Evolutionary conservation across 2,797 vertebrate genomes (phyloP).

Genomic region (Champsocephalus gunnari): DNA sequence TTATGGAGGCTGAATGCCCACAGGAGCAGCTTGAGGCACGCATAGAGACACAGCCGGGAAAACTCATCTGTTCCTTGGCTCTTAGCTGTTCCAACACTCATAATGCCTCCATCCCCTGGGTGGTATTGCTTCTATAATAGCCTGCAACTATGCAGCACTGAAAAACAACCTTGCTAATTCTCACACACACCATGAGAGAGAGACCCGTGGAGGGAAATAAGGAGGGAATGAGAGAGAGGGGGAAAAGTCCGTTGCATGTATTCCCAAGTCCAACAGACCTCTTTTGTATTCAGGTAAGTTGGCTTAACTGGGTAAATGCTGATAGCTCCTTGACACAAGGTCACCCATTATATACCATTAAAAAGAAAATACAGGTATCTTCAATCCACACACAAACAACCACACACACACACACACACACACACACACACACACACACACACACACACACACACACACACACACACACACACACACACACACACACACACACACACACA

Average conservation of each 20-base stretch:
- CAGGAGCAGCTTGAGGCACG: constrained; percentile 60
- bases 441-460: constrained; percentile 13
- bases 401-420: constrained; percentile 9
- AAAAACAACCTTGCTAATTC: constrained; percentile 78
- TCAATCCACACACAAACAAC: constrained; percentile 11
- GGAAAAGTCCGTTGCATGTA: constrained; percentile 25
- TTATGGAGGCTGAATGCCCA: constrained; percentile 66
- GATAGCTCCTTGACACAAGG: constrained; percentile 77
- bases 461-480: constrained; percentile 9
- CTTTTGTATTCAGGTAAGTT: constrained; percentile 71
- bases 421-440: constrained; percentile 5
- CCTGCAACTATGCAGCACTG: constrained; percentile 72
- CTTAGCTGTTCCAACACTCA: constrained; percentile 76
- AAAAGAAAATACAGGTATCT: constrained; percentile 36
- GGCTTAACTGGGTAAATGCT: constrained; percentile 51
- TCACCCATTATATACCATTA: constrained; percentile 65
- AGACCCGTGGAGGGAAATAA: constrained; percentile 25
- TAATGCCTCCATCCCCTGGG: constrained; percentile 77
- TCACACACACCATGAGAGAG: constrained; percentile 56
- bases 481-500: neutral
- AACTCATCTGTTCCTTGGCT: constrained; percentile 77
- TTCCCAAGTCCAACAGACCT: constrained; percentile 53
- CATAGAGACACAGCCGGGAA: constrained; percentile 71
- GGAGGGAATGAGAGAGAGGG: neutral
- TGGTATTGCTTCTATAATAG: constrained; percentile 77